Percentiles rank a stretch among this genome's conserved stretches.
These are phyloP conservation scores for Brachypteracias leptosomus DNA, from an alignment of 2,113 vertebrate species.

Conservation along the genomic window DNA sequence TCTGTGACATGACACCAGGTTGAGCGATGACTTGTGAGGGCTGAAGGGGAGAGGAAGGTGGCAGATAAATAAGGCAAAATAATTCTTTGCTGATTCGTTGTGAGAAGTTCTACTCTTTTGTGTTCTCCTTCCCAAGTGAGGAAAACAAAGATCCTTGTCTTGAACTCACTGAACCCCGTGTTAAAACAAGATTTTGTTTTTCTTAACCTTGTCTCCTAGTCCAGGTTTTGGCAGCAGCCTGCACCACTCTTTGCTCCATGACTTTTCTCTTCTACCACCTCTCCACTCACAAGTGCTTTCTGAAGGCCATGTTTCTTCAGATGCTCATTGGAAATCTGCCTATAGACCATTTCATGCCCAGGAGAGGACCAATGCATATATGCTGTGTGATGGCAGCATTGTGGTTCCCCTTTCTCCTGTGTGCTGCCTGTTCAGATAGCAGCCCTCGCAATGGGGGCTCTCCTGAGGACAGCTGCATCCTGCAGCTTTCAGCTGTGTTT, in stretches of 20 bases:
- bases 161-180: neutral
- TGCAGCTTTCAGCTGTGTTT: neutral
- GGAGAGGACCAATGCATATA: neutral
- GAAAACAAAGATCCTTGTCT: neutral
- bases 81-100: neutral
- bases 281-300: neutral
- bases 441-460: rapidly evolving
- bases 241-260: neutral
- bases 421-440: neutral
- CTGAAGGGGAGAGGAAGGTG: neutral
- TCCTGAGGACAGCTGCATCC: neutral
- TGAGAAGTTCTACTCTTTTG: neutral
- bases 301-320: neutral
- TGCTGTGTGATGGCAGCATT: neutral
- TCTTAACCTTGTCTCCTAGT: neutral
- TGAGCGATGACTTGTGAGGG: neutral
- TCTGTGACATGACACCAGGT: neutral
- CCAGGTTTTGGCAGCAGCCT: neutral
- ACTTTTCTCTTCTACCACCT: neutral
- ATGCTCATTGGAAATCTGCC: neutral
- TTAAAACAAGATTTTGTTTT: neutral
- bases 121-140: neutral
- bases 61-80: neutral
- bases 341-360: neutral
- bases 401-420: neutral